Evolutionary conservation across 2,113 vertebrate species (phyloP).

Genomic region (Anguilla japonica): DNA sequence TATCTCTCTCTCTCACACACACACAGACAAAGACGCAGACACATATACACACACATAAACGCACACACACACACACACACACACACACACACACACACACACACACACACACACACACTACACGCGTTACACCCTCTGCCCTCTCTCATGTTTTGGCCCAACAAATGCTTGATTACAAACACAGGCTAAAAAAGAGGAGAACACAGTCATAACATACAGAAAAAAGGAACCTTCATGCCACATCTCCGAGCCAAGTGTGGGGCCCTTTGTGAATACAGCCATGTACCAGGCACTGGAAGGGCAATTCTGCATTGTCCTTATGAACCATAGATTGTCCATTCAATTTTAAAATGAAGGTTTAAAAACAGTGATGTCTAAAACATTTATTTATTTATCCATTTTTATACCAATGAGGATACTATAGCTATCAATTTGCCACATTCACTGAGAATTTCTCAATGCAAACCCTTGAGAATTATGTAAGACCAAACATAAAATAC

Average conservation of each 20-base stretch:
- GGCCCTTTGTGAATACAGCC: background rate
- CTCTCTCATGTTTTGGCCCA: constrained; percentile 15
- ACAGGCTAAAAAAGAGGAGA: constrained; percentile 31
- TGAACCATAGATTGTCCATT: constrained; percentile 46
- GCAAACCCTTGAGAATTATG: background rate
- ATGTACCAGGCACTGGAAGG: constrained; percentile 9
- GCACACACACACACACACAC: background rate
- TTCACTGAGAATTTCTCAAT: background rate
- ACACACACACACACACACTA: background rate
- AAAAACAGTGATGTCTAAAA: background rate
- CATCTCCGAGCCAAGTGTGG: background rate
- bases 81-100: background rate
- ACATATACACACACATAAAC: background rate
- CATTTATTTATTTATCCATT: background rate
- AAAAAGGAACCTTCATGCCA: constrained; percentile 33
- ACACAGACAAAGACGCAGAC: background rate
- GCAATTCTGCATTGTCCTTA: constrained; percentile 21
- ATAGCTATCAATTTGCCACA: too few species aligned
- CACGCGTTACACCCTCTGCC: background rate
- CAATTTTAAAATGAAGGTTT: background rate
- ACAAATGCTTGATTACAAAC: constrained; percentile 25
- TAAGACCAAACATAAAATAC: background rate
- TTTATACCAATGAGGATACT: background rate
- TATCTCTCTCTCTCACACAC: background rate
- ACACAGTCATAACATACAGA: constrained; percentile 26